Evolutionary conservation across 2,797 vertebrate genomes (phyloP).

Genomic region (Sebastes cheni): DNA sequence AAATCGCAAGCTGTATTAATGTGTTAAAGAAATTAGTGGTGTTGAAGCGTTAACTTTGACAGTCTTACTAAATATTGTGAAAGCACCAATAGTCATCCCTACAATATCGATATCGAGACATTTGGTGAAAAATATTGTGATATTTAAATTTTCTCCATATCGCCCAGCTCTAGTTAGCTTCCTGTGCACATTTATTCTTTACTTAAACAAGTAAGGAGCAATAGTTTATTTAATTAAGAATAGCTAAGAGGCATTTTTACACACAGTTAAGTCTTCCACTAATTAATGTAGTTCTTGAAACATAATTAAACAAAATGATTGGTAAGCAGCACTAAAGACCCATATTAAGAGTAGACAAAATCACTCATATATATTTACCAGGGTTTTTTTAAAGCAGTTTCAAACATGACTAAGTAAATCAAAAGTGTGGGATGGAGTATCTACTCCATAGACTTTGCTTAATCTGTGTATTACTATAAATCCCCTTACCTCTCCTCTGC

Average conservation of each 20-base stretch:
- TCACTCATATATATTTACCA: neutral
- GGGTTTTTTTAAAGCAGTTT: neutral
- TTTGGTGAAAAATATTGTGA: too few species aligned
- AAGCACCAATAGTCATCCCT: too few species aligned
- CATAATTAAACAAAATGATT: conserved; percentile 12
- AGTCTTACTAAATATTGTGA: too few species aligned
- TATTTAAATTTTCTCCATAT: too few species aligned
- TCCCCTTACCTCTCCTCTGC: conserved; percentile 89
- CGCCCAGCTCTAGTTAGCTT: neutral
- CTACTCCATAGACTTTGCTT: neutral
- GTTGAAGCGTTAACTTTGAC: too few species aligned
- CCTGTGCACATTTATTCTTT: neutral
- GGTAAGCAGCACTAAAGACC: neutral
- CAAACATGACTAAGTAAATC: neutral
- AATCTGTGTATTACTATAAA: neutral
- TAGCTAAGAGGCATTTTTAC: conserved; percentile 25
- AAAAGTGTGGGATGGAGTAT: neutral
- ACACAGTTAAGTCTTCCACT: conserved; percentile 15
- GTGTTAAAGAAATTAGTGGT: too few species aligned
- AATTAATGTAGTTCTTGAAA: conserved; percentile 14
- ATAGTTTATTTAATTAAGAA: conserved; percentile 22
- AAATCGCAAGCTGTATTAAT: too few species aligned
- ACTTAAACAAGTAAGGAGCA: neutral
- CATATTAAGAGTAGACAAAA: neutral
- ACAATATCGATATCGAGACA: too few species aligned